Conservation (phyloP, 2,888 invertebrate genomes). For the Crepidodera aurea region DNA sequence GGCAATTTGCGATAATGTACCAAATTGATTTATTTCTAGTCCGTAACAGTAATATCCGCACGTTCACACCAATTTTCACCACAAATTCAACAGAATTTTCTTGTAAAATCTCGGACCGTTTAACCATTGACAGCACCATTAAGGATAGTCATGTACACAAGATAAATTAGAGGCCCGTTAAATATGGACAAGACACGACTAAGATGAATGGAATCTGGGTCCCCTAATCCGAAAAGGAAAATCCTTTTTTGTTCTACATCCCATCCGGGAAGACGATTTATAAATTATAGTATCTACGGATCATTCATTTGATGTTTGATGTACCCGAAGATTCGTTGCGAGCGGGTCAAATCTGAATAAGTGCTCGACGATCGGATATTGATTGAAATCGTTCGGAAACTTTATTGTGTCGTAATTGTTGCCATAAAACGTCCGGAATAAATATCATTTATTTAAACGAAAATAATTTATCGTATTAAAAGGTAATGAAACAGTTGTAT, state of each 20-base stretch:
- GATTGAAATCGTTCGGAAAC: slow-evolving; percentile 10
- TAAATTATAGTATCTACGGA: slow-evolving; percentile 38
- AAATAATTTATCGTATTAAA: too few relatives aligned
- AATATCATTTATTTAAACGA: slow-evolving; percentile 12
- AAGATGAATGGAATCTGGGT: slow-evolving; percentile 51
- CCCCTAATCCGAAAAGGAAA: slow-evolving; percentile 22
- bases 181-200: slow-evolving; percentile 56
- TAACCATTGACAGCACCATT: slow-evolving; percentile 42
- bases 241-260: slow-evolving; percentile 32
- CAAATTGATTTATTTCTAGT: too few relatives aligned
- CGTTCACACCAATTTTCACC: slow-evolving; percentile 1
- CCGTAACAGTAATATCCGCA: too few relatives aligned
- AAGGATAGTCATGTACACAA: slow-evolving; percentile 54
- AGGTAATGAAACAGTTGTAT: too few relatives aligned
- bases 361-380: slow-evolving; percentile 22
- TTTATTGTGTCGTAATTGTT: slow-evolving; percentile 10
- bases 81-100: slow-evolving; percentile 8
- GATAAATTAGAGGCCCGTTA: slow-evolving; percentile 55
- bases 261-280: slow-evolving; percentile 33
- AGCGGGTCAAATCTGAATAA: slow-evolving; percentile 24
- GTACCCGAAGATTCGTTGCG: slow-evolving; percentile 9
- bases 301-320: slow-evolving; percentile 36
- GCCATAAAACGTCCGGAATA: not conserved
- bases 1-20: too few relatives aligned
- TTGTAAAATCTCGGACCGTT: slow-evolving; percentile 32